These are phyloP conservation scores for Pedetes capensis DNA, from an alignment of 2,113 vertebrate species.

Conservation along the genomic window DNA sequence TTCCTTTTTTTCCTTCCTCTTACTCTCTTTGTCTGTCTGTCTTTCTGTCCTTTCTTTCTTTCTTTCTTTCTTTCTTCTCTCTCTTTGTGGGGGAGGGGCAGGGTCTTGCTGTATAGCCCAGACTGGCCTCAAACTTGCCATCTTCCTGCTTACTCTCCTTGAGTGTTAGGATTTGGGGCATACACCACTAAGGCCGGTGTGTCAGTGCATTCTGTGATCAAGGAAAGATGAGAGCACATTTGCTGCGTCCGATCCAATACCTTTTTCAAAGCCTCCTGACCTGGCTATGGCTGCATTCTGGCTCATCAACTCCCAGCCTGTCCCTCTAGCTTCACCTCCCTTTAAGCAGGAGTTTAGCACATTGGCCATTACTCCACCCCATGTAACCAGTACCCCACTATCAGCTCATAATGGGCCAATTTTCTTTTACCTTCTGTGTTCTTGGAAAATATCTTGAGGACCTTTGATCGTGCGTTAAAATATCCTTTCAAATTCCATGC, in stretches of 20 bases:
- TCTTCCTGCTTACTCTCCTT: neutral
- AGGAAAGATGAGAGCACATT: no score
- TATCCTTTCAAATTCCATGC: slow-evolving; percentile 80
- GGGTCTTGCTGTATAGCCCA: neutral
- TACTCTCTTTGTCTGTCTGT: no score
- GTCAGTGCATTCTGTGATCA: neutral
- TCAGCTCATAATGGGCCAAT: slow-evolving; percentile 83
- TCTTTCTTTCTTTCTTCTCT: neutral
- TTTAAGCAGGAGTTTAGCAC: slow-evolving; percentile 76
- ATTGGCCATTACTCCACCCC: slow-evolving; percentile 77
- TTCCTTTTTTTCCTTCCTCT: neutral
- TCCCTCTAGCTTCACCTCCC: neutral
- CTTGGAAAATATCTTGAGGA: slow-evolving; percentile 81
- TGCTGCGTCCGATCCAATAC: neutral
- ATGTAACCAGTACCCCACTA: slow-evolving; percentile 77
- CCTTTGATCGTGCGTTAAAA: slow-evolving; percentile 83
- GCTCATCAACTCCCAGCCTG: neutral
- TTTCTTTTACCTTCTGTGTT: slow-evolving; percentile 84
- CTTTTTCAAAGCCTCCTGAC: neutral
- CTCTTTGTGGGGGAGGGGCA: no score
- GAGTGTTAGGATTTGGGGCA: neutral
- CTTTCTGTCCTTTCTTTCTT: neutral
- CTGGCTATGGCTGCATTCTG: rapidly evolving
- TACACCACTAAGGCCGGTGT: neutral
- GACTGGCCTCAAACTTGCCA: neutral